Percentiles rank a stretch among this genome's conserved stretches.
phyloP scores from a whole-genome alignment of 2,888 invertebrate genomes.

The Orthosia incerta region DNA sequence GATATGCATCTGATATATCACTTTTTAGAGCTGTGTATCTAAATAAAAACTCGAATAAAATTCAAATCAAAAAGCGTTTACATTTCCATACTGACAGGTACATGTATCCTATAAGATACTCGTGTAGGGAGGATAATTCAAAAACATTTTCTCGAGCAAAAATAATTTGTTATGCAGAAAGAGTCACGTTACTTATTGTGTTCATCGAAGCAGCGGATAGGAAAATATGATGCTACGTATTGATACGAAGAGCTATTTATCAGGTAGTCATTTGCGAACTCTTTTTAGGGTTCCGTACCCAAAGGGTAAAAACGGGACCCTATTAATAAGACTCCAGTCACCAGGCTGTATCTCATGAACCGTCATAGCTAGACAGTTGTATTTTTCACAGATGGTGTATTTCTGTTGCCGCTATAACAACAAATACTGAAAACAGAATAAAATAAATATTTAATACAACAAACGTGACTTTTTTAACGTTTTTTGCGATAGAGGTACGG shows the following conservation, averaged over 20 bases:
- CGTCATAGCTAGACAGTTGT: no score
- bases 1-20: not conserved
- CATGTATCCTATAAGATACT: constrained; percentile 35
- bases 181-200: constrained; percentile 71
- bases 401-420: no score
- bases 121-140: constrained; percentile 34
- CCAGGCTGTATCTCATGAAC: no score
- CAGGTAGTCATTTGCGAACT: not conserved
- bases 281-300: no score
- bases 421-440: no score
- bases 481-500: no score
- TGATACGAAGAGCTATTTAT: constrained; percentile 3
- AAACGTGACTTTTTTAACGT: no score
- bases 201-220: constrained; percentile 53
- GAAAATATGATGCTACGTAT: constrained; percentile 37
- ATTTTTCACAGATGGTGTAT: no score
- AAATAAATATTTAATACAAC: no score
- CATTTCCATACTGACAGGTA: constrained; percentile 35
- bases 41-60: constrained; percentile 32
- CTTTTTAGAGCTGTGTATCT: not conserved
- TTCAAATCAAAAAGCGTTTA: constrained; percentile 25
- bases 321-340: no score
- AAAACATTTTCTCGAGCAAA: constrained; percentile 60
- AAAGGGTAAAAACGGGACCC: no score
- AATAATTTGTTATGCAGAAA: constrained; percentile 68